Evolutionary conservation across 2,113 vertebrate species (phyloP).

Genomic region (Micronycteris hirsuta): DNA sequence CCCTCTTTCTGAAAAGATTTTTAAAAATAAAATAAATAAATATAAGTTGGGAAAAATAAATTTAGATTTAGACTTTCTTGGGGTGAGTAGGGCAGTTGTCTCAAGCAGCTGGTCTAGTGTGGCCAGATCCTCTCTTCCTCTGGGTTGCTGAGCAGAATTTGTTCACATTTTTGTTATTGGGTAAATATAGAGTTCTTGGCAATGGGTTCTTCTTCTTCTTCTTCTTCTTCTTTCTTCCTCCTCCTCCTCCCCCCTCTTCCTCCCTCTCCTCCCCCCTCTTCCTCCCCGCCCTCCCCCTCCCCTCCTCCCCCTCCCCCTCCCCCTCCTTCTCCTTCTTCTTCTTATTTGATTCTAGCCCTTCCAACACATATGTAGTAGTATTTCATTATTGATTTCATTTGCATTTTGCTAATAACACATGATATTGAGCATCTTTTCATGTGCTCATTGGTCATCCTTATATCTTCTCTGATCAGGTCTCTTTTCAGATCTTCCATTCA

Average conservation of each 20-base stretch:
- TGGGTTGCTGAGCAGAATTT: background rate
- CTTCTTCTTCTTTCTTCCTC: too few species aligned
- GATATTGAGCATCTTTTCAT: background rate
- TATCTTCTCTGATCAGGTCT: background rate
- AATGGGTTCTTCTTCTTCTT: background rate
- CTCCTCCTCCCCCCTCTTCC: too few species aligned
- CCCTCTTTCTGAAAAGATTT: too few species aligned
- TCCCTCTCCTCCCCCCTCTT: too few species aligned
- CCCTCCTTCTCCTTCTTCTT: too few species aligned
- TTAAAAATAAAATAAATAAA: background rate
- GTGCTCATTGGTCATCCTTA: too few species aligned
- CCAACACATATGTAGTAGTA: background rate
- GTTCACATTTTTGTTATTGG: background rate
- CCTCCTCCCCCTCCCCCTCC: too few species aligned
- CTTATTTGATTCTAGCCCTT: background rate
- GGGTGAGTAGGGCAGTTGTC: accelerated
- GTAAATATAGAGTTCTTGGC: background rate
- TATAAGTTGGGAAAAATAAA: background rate
- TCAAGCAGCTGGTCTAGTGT: background rate
- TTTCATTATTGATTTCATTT: background rate
- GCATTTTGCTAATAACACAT: background rate
- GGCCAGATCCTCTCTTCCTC: background rate
- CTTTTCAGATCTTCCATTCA: background rate
- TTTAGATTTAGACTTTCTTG: background rate
- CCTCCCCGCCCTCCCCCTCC: too few species aligned